These are phyloP conservation scores for Lipotes vexillifer DNA, from an alignment of 2,113 vertebrate species.

Conservation along the genomic window DNA sequence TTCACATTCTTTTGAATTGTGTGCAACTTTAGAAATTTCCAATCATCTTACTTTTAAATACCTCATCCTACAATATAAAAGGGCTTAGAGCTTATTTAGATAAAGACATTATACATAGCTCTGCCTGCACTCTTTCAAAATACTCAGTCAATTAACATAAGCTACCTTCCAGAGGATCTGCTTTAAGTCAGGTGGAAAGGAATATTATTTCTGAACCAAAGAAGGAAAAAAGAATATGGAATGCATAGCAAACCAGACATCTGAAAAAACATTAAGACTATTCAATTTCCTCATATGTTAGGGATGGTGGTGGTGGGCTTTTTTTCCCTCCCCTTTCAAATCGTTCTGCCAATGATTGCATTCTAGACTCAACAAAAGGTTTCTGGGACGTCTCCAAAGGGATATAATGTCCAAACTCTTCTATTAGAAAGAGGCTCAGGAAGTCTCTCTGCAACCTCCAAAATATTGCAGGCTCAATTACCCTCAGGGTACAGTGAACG, in stretches of 20 bases:
- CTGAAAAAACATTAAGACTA: conserved; percentile 17
- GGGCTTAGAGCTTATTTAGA: conserved; percentile 54
- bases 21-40: conserved; percentile 63
- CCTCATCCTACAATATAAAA: conserved; percentile 51
- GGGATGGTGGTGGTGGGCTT: not conserved
- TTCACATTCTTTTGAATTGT: conserved; percentile 59
- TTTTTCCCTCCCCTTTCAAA: not conserved
- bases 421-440: not conserved
- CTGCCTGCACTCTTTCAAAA: conserved; percentile 60
- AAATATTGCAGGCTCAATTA: conserved; percentile 51
- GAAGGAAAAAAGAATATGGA: not conserved
- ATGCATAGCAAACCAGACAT: conserved; percentile 35
- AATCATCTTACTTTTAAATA: conserved; percentile 60
- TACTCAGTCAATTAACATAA: conserved; percentile 59
- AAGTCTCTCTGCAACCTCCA: conserved; percentile 31
- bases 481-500: not conserved
- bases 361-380: not conserved
- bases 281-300: conserved; percentile 45
- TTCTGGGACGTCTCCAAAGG: not conserved
- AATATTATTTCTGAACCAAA: conserved; percentile 56
- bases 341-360: not conserved
- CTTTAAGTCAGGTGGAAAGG: conserved; percentile 51
- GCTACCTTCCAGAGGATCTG: conserved; percentile 53
- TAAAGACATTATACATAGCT: conserved; percentile 54
- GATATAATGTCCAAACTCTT: not conserved